Base-by-base conservation (phyloP, 2,888 invertebrate species). In the Tetragonisca angustula region DNA sequence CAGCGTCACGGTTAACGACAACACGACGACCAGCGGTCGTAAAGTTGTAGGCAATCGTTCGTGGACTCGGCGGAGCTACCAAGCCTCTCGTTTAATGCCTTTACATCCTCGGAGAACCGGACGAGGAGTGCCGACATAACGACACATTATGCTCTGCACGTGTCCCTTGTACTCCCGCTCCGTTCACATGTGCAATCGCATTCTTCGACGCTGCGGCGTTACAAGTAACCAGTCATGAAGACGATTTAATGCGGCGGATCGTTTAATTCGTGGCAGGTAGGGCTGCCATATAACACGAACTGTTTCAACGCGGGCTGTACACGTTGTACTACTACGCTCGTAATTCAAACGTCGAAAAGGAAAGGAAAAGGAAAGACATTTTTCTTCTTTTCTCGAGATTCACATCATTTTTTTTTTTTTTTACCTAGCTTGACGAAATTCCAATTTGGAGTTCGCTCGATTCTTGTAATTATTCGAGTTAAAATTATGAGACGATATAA, bases 101-200 rank as follows among this genome's bases (percentile, higher is more conserved):
- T 78, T 85, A 87, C 87, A 85, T 89, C 81, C 89, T 71, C 76
- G 49, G 73, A 74, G 84, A 79, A 87, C 88, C 88, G 88, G 88
- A 88, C 85, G 89, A 88, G 88, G 88, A 87, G 88, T 85, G 88
- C 87, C 88, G 80, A 79, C 83, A 75, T 90, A 85, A 89, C 84
- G 87, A 89, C 83, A 81, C 85, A 82, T 88, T 89, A 88, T 89
- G 89, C 85, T 79, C 75, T 81, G 85, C 89, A 89, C 88, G 89
- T 89, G 89, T 85, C 87, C 83, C 73, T 49, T 81, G 75, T 84
- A 79, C 72, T 72, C 78, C 73, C 61, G 76, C 54, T 72, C 77
- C 81, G 81, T 79, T 87, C 87, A 88, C 89, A 89, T 87, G 89
- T 88, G 87, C 32, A 83, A 73, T 72, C 75, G 72, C 76, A 71